Evolutionary conservation across 2,888 invertebrate species (phyloP).

Genomic region (Mellilla xanthometata): DNA sequence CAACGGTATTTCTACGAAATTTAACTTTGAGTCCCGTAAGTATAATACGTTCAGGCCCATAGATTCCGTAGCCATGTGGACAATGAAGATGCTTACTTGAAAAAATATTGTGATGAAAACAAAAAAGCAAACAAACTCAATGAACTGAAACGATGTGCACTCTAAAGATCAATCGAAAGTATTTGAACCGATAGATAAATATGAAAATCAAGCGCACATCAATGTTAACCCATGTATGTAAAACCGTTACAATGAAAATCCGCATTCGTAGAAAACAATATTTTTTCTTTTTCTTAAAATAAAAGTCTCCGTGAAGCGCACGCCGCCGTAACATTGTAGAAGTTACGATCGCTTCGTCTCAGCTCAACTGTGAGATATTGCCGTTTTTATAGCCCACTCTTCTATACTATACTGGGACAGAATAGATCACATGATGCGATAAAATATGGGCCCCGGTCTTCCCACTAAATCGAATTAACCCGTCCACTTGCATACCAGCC

Average conservation of each 20-base stretch:
- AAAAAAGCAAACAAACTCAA: conserved; percentile 1
- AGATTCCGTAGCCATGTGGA: too few species aligned
- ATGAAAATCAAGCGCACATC: conserved; percentile 8
- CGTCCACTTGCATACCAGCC: conserved; percentile 81
- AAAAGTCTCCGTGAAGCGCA: conserved; percentile 66
- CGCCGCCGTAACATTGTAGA: conserved; percentile 77
- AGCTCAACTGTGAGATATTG: conserved; percentile 81
- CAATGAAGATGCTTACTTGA: too few species aligned
- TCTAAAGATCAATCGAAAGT: not conserved
- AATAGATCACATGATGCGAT: conserved; percentile 82
- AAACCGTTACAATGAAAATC: conserved; percentile 10
- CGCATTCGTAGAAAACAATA: conserved; percentile 52
- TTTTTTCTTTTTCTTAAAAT: conserved; percentile 62
- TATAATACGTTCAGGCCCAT: too few species aligned
- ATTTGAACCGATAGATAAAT: conserved; percentile 1
- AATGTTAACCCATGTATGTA: conserved; percentile 7
- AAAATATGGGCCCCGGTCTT: conserved; percentile 79
- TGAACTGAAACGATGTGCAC: not conserved
- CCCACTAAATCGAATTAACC: conserved; percentile 79
- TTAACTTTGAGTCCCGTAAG: too few species aligned
- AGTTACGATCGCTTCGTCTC: conserved; percentile 78
- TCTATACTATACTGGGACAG: conserved; percentile 78
- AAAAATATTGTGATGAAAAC: not conserved
- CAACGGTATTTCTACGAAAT: too few species aligned
- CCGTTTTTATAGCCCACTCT: conserved; percentile 81